phyloP scores from a whole-genome alignment of 92 coral and sea anemone genomes.

The Desmophyllum pertusum region DNA sequence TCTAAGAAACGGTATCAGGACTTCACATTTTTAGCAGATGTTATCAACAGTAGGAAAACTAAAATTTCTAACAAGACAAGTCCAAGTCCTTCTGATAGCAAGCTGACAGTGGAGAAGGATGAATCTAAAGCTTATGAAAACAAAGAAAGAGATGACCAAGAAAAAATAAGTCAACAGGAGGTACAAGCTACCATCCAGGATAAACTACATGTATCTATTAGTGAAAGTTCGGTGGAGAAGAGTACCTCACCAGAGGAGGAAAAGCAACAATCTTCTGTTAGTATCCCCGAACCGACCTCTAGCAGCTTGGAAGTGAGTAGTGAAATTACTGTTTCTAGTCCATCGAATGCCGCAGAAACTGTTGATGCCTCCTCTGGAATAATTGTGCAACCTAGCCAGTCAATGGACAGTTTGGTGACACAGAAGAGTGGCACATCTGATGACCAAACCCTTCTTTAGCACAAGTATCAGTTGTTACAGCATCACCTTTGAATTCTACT shows the following conservation, averaged over 20 bases:
- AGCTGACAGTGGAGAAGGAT: not conserved
- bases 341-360: not conserved
- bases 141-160: not conserved
- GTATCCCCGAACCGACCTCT: conserved; percentile 1
- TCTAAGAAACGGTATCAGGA: conserved; percentile 45
- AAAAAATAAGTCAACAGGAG: not conserved
- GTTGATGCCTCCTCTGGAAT: not conserved
- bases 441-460: conserved; percentile 24
- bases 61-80: conserved; percentile 13
- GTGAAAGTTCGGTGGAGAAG: conserved; percentile 26
- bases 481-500: conserved; percentile 21
- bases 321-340: not conserved
- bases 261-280: not conserved
- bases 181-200: conserved; percentile 4
- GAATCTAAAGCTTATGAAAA: conserved; percentile 14
- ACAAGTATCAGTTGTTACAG: conserved; percentile 28
- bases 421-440: conserved; percentile 9
- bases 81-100: not conserved
- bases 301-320: not conserved
- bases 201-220: not conserved
- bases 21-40: conserved; percentile 25
- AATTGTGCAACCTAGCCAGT: conserved; percentile 21
- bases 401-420: not conserved
- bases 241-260: conserved; percentile 33
- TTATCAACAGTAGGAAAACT: not conserved